Evolutionary conservation across 2,797 vertebrate species (phyloP), one percentile per base, ranked within the genome.

Genomic region (Choloepus didactylus): DNA sequence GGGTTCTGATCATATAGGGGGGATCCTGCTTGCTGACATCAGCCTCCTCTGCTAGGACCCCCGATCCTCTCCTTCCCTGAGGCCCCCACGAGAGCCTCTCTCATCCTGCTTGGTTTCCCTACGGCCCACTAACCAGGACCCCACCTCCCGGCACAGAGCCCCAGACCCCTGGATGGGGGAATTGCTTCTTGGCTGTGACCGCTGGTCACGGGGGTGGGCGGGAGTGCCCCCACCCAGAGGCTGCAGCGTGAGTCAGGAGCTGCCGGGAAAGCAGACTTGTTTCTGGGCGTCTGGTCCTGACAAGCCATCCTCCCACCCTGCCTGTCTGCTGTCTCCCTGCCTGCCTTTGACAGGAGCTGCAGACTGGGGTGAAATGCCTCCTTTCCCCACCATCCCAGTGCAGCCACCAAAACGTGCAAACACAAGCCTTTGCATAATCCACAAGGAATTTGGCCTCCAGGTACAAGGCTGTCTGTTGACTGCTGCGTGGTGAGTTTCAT

Each of bases 391-490:
- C 41, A 8, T 15, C 11, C n/a, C 67, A 29, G 5, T 0, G 3
- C 12, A 46, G 6, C 31, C 69, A 64, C 5, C 44, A 46, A 15
- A 27, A 54, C 41, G 21, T 38, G 44, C 18, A 49, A 49, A 51
- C 82, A 14, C 0, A 19, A 56, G 3, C 16, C 89, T 72, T 31
- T 79, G 83, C 64, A 35, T 69, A 73, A 87, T 54, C 80, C 70
- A 62, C 8, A 44, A 46, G 81, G 88, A 80, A 80, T 64, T n/a
- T 49, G 31, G 89, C 69, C 86, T 86, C 93, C 54, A 25, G 89
- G 85, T 56, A 31, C 51, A 38, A 38, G 66, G 6, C 29, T 41
- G 86, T 38, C 25, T 62, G 51, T 38, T 46, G 85, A 64, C 12
- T 2, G 51, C 11, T 23, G 9, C 51, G 38, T n/a, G 3, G 27